These are phyloP conservation scores for Fregata magnificens DNA, from an alignment of 2,113 vertebrate species.

Conservation along the genomic window DNA sequence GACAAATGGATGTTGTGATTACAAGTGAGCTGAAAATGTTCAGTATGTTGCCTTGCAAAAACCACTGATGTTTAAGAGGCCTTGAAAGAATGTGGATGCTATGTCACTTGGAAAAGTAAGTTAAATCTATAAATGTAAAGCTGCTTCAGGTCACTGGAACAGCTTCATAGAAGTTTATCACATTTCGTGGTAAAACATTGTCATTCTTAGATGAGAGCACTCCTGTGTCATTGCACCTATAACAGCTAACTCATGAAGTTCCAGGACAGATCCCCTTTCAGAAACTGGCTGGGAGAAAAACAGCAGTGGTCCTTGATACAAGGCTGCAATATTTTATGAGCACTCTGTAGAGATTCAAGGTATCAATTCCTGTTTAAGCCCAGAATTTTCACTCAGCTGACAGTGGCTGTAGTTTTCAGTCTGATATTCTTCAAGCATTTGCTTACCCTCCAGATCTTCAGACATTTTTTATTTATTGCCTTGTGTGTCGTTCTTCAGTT, in stretches of 20 bases:
- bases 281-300: background rate
- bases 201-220: background rate
- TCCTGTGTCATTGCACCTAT: background rate
- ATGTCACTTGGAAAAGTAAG: background rate
- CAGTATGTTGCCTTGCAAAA: background rate
- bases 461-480: background rate
- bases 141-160: background rate
- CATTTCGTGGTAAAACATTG: background rate
- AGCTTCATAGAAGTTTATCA: background rate
- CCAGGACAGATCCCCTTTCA: background rate
- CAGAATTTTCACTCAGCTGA: background rate
- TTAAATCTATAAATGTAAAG: background rate
- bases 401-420: background rate
- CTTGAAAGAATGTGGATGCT: background rate
- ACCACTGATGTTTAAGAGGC: background rate
- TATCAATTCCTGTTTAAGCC: background rate
- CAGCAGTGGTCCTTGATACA: background rate
- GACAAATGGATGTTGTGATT: background rate
- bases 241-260: background rate
- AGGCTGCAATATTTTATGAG: background rate
- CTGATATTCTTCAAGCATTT: background rate
- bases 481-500: background rate
- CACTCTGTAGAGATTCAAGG: background rate
- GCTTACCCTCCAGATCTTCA: background rate
- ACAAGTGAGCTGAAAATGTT: background rate